Evolutionary conservation across 2,888 invertebrate genomes (phyloP).

Genomic region (Limnephilus marmoratus): DNA sequence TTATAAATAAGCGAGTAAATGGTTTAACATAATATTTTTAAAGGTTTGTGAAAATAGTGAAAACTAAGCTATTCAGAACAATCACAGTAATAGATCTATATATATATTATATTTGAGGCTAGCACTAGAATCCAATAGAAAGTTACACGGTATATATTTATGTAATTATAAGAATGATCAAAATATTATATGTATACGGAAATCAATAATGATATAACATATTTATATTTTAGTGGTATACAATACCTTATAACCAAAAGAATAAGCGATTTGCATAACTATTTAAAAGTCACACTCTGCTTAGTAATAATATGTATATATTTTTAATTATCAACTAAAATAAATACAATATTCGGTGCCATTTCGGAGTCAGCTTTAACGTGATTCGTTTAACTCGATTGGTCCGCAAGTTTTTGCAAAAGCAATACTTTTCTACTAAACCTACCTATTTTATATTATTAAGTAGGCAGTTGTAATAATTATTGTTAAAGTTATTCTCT

Average conservation of each 20-base stretch:
- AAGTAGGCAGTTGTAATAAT: background rate
- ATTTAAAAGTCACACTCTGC: slow-evolving; percentile 40
- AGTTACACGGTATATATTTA: background rate
- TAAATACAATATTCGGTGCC: slow-evolving; percentile 36
- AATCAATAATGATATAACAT: background rate
- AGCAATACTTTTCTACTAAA: slow-evolving; percentile 23
- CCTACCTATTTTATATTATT: background rate
- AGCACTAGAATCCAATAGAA: background rate
- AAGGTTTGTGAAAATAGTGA: background rate
- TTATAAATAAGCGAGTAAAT: background rate
- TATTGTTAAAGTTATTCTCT: background rate
- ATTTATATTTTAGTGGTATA: slow-evolving; percentile 6
- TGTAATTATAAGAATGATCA: slow-evolving; percentile 2
- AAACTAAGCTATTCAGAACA: background rate
- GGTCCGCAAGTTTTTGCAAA: slow-evolving; percentile 29
- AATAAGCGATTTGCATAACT: slow-evolving; percentile 15
- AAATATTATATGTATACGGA: background rate
- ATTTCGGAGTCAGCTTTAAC: slow-evolving; percentile 28
- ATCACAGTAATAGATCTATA: background rate
- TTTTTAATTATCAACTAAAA: slow-evolving; percentile 9
- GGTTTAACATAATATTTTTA: background rate
- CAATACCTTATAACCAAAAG: slow-evolving; percentile 21
- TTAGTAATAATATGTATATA: slow-evolving; percentile 8
- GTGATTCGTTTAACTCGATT: slow-evolving; percentile 27
- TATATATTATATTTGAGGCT: background rate